These are phyloP conservation scores for Lonchura striata DNA, from an alignment of 2,113 vertebrate genomes.

Conservation along the genomic window DNA sequence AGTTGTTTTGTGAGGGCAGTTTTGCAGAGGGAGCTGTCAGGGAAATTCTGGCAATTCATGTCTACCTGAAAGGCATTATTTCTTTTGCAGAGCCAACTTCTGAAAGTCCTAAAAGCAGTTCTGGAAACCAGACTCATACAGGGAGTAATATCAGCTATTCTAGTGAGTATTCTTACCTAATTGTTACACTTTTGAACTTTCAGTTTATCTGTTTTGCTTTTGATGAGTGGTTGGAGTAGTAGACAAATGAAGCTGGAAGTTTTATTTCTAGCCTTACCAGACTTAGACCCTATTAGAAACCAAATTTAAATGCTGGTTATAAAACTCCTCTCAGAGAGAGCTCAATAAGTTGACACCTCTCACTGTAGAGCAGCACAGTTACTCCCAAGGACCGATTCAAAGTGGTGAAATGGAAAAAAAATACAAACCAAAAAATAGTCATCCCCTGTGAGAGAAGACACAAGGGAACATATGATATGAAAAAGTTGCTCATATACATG, in stretches of 20 bases:
- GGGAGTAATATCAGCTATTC: constrained; percentile 41
- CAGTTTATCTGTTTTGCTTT: not conserved
- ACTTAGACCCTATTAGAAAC: not conserved
- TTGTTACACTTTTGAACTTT: not conserved
- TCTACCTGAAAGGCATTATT: not conserved
- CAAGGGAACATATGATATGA: not conserved
- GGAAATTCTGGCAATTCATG: not conserved
- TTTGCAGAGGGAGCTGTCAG: not conserved
- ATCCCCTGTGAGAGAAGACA: not conserved
- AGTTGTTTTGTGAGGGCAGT: not conserved
- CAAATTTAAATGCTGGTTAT: not conserved
- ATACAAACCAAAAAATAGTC: not conserved
- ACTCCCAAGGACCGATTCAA: not conserved
- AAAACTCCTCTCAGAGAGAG: not conserved
- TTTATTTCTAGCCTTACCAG: not conserved
- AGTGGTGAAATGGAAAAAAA: not conserved
- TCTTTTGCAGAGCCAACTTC: not conserved
- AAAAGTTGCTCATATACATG: not conserved
- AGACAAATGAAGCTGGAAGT: not conserved
- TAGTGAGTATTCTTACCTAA: constrained; percentile 65
- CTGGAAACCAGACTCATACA: not conserved
- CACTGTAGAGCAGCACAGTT: not conserved
- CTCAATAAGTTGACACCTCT: not conserved
- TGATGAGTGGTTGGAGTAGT: not conserved
- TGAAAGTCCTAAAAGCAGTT: not conserved